Evolutionary conservation across 2,113 vertebrate genomes (phyloP).

Genomic region (Onychorhynchus coronatus): DNA sequence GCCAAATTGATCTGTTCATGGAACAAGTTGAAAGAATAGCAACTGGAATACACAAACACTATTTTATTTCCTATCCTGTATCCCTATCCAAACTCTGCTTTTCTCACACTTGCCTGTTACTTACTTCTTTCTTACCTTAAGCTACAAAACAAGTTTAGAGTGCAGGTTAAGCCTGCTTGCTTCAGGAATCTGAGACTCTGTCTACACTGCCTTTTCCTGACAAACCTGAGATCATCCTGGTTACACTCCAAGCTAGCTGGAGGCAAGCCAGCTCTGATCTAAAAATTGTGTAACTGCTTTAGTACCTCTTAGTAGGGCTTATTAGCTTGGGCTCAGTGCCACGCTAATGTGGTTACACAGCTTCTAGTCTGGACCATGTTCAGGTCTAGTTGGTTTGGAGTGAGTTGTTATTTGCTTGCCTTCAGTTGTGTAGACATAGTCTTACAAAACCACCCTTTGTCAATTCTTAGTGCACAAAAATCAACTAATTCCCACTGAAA

Average conservation of each 20-base stretch:
- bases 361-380: slow-evolving; percentile 51
- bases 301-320: slow-evolving; percentile 49
- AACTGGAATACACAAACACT: background rate
- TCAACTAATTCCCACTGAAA: background rate
- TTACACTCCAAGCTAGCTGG: slow-evolving; percentile 25
- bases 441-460: background rate
- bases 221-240: slow-evolving; percentile 29
- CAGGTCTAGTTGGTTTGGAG: slow-evolving; percentile 29
- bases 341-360: slow-evolving; percentile 50
- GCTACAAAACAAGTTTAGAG: background rate
- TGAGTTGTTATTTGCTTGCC: background rate
- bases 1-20: background rate
- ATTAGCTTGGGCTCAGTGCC: slow-evolving; percentile 48
- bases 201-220: background rate
- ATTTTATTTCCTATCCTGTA: background rate
- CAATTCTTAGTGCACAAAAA: background rate
- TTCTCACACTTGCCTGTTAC: background rate
- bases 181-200: background rate
- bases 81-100: background rate
- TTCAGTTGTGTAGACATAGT: background rate
- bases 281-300: slow-evolving; percentile 51
- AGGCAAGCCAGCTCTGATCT: slow-evolving; percentile 36
- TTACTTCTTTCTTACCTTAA: background rate
- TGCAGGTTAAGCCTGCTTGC: background rate
- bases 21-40: background rate